Conservation (phyloP, 2,797 vertebrate species). For the Coluber constrictor region DNA sequence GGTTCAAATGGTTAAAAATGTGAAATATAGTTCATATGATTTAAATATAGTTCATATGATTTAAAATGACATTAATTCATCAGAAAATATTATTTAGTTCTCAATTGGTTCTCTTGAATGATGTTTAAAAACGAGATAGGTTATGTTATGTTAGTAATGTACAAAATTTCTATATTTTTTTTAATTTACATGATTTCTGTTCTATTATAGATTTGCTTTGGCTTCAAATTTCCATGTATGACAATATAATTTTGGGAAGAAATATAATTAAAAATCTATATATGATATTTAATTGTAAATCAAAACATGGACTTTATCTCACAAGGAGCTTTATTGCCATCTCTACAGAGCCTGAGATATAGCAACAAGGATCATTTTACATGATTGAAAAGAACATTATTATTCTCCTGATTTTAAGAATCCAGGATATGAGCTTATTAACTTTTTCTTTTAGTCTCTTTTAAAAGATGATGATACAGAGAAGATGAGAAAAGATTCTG, state of each 20-base stretch:
- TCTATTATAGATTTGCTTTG: not conserved
- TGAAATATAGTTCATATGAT: not conserved
- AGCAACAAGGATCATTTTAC: not conserved
- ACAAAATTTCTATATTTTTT: not conserved
- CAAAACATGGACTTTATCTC: not conserved
- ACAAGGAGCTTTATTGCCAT: not conserved
- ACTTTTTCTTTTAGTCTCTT: not conserved
- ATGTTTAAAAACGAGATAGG: not conserved
- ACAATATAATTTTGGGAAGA: not conserved
- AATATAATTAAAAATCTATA: not conserved
- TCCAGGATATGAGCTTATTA: not conserved
- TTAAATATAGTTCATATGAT: not conserved
- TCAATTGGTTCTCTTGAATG: not conserved
- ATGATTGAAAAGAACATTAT: not conserved
- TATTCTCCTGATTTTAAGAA: not conserved
- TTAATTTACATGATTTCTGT: not conserved
- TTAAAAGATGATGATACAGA: not conserved
- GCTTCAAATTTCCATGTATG: not conserved
- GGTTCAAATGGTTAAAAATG: not conserved
- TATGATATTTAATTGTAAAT: not conserved
- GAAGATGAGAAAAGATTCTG: not conserved
- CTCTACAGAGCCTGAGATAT: not conserved
- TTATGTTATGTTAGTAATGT: not conserved
- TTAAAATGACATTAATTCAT: not conserved
- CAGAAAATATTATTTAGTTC: not conserved